These are phyloP conservation scores for Parotocinclus haroldoi DNA, from an alignment of 2,797 vertebrate species.

Conservation along the genomic window DNA sequence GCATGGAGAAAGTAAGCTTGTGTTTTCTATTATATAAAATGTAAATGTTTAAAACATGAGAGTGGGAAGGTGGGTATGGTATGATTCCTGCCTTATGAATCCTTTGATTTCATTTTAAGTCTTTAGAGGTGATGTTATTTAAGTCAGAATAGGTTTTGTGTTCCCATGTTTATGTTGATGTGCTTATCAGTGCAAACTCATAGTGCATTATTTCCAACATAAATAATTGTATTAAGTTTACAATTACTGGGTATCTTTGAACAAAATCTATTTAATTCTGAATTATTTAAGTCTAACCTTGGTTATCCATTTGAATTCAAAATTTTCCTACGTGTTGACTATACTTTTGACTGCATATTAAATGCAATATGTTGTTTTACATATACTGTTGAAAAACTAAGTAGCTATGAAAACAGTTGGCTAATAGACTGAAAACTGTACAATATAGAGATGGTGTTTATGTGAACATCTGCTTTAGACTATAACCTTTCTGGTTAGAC, in stretches of 20 bases:
- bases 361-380: no score
- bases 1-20: constrained; percentile 47
- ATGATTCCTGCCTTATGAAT: constrained; percentile 49
- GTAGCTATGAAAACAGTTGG: no score
- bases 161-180: constrained; percentile 52
- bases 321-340: no score
- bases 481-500: no score
- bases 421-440: no score
- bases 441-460: no score
- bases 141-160: constrained; percentile 40
- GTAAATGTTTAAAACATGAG: constrained; percentile 53
- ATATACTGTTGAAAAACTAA: no score
- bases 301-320: no score
- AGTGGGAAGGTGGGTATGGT: not conserved
- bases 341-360: no score
- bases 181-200: constrained; percentile 42
- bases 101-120: constrained; percentile 60
- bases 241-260: constrained; percentile 54
- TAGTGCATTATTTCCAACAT: constrained; percentile 51
- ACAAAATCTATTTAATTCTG: no score
- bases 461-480: no score
- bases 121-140: constrained; percentile 42
- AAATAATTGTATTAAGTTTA: constrained; percentile 73
- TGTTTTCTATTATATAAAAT: constrained; percentile 42
- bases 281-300: no score